Evolutionary conservation across 1,140 invertebrate species (phyloP).

Genomic region (Ceratosolen fusciceps): DNA sequence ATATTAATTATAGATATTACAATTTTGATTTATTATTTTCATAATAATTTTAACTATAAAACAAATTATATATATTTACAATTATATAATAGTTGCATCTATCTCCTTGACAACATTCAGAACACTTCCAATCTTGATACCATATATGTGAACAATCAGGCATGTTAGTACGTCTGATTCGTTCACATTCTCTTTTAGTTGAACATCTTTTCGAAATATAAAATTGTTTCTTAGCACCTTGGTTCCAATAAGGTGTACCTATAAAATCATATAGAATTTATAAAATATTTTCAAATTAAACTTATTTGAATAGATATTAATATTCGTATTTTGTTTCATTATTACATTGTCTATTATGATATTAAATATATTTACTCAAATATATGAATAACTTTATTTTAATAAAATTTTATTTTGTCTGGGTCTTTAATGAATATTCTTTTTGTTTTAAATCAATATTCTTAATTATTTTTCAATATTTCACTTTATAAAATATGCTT

Average conservation of each 20-base stretch:
- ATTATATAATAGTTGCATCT: slow-evolving; percentile 97
- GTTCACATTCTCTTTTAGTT: slow-evolving; percentile 83
- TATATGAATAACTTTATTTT: no score
- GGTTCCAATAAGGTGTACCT: slow-evolving; percentile 95
- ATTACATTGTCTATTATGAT: no score
- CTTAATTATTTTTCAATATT: no score
- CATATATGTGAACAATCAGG: slow-evolving; percentile 92
- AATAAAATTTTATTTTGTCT: no score
- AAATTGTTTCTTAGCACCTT: slow-evolving; percentile 92
- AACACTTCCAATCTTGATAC: slow-evolving; percentile 98
- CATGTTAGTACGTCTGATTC: slow-evolving; percentile 79
- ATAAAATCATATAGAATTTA: background rate
- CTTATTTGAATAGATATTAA: no score
- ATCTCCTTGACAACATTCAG: slow-evolving; percentile 97
- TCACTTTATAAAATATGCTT: no score
- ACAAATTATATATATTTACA: slow-evolving; percentile 77
- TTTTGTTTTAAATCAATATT: no score
- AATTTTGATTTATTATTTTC: slow-evolving; percentile 1
- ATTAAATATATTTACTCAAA: no score
- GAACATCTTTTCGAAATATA: slow-evolving; percentile 95
- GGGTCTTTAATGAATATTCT: no score
- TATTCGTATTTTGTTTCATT: no score
- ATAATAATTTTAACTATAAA: background rate
- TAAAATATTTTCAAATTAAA: no score
- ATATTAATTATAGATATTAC: background rate